Percentiles rank a stretch among this genome's conserved stretches.
Conservation (phyloP, 2,113 vertebrate species). For the Zosterops pallidus region DNA sequence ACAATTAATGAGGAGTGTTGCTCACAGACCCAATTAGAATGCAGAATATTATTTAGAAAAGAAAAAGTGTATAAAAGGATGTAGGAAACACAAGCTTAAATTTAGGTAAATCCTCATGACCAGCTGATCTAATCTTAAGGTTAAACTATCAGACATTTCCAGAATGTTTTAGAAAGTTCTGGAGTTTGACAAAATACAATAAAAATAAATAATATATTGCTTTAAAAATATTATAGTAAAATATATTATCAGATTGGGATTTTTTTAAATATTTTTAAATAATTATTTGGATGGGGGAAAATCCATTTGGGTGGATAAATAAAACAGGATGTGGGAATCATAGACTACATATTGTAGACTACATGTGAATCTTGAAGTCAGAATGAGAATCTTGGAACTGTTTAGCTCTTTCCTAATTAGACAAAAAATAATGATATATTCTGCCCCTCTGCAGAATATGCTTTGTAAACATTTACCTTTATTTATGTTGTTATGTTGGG, state of each 20-base stretch:
- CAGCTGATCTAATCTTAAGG: neutral
- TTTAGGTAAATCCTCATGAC: neutral
- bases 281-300: neutral
- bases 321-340: neutral
- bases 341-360: neutral
- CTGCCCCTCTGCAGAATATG: neutral
- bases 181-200: neutral
- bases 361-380: neutral
- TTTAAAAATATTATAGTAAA: neutral
- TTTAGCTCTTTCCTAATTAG: neutral
- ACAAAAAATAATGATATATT: neutral
- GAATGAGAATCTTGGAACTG: neutral
- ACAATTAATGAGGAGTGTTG: neutral
- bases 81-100: neutral
- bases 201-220: neutral
- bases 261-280: neutral
- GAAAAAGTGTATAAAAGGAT: neutral
- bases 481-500: neutral
- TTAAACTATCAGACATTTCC: neutral
- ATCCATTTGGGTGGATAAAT: neutral
- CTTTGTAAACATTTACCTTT: neutral
- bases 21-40: neutral
- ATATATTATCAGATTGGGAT: fast-evolving
- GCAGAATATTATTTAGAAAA: neutral
- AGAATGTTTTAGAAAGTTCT: neutral